These are phyloP conservation scores for Eucera pruinosa DNA, from an alignment of 2,888 invertebrate species.

Conservation along the genomic window DNA sequence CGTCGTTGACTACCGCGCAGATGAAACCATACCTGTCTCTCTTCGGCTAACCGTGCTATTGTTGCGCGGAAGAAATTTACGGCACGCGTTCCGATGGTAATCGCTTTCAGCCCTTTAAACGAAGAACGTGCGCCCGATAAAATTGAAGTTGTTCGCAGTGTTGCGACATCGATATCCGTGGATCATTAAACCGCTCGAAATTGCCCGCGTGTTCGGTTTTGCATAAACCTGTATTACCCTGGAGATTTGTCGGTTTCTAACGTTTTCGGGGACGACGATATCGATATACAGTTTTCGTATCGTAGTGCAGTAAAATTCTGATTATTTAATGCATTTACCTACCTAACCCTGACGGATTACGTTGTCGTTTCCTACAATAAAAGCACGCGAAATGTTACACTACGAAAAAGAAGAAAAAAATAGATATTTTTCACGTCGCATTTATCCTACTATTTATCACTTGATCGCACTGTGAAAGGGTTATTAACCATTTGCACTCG, in stretches of 20 bases:
- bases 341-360: too few relatives aligned
- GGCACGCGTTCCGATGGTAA: background rate
- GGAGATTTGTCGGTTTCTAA: background rate
- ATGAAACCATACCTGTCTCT: background rate
- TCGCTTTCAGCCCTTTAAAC: conserved; percentile 24
- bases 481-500: too few relatives aligned
- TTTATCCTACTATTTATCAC: too few relatives aligned
- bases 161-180: background rate
- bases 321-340: too few relatives aligned
- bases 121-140: background rate
- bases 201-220: background rate
- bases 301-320: too few relatives aligned
- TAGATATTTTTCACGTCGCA: too few relatives aligned
- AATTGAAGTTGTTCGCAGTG: conserved; percentile 1
- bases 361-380: too few relatives aligned
- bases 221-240: background rate
- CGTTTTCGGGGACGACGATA: too few relatives aligned
- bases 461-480: too few relatives aligned
- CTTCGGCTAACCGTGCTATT: background rate
- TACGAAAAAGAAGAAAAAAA: too few relatives aligned
- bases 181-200: background rate
- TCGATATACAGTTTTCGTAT: too few relatives aligned
- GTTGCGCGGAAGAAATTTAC: conserved; percentile 22
- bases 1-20: conserved; percentile 36
- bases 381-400: too few relatives aligned